These are phyloP conservation scores for Quadroppia sp. DNA, from an alignment of 2,888 invertebrate genomes.

Conservation along the genomic window DNA sequence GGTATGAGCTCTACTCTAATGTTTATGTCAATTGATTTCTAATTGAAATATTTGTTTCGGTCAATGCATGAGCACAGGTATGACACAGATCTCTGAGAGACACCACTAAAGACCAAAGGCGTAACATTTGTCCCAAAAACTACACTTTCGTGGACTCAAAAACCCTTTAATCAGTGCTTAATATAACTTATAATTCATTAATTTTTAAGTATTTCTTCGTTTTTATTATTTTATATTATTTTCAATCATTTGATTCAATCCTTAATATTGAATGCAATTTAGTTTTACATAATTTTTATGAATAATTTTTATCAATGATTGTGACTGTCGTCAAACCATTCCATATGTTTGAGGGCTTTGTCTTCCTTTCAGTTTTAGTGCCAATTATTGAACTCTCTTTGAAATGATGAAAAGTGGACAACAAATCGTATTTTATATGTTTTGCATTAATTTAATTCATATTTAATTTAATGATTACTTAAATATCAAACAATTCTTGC, in stretches of 20 bases:
- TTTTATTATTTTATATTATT: background rate
- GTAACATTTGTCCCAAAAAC: too few species aligned
- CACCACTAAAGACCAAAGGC: background rate
- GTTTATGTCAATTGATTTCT: background rate
- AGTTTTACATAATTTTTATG: too few species aligned
- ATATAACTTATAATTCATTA: background rate
- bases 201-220: background rate
- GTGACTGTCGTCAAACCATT: background rate
- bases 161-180: background rate
- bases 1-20: constrained; percentile 58
- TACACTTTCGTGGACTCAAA: too few species aligned
- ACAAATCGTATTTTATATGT: background rate
- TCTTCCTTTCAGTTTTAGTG: background rate
- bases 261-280: too few species aligned
- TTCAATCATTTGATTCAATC: background rate
- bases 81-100: constrained; percentile 80
- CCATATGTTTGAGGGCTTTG: constrained; percentile 27
- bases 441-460: background rate
- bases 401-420: background rate
- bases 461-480: background rate
- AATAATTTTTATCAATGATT: background rate
- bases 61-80: constrained; percentile 51
- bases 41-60: background rate
- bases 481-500: background rate
- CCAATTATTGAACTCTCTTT: background rate